These are phyloP conservation scores for Coturnix japonica DNA, from an alignment of 2,113 vertebrate species.

Conservation along the genomic window DNA sequence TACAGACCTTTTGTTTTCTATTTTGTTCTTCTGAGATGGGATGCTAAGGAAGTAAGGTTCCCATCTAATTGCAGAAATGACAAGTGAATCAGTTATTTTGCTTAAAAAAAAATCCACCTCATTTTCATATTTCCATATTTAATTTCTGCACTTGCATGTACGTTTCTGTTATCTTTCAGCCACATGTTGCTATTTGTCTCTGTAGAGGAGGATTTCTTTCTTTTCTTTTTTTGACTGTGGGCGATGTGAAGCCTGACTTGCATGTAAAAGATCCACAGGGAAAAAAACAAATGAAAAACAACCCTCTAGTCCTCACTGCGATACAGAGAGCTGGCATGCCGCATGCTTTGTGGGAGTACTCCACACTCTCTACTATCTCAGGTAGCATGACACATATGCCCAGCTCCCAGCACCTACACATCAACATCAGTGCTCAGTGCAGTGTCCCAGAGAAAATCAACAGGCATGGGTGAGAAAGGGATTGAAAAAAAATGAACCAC, in stretches of 20 bases:
- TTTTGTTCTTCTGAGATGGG: slow-evolving; percentile 64
- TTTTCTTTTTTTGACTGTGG: not conserved
- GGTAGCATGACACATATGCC: not conserved
- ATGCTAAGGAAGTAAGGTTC: slow-evolving; percentile 66
- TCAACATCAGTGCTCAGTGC: fast-evolving
- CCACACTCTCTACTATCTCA: not conserved
- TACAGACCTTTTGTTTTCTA: slow-evolving; percentile 29
- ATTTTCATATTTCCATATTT: slow-evolving; percentile 80
- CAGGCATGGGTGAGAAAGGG: not conserved
- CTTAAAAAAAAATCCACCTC: not conserved
- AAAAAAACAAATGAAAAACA: not conserved
- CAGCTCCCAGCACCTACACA: not conserved
- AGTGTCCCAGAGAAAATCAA: not conserved
- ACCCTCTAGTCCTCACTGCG: not conserved
- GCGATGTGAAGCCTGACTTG: slow-evolving; percentile 43
- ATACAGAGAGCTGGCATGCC: not conserved
- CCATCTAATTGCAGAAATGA: slow-evolving; percentile 66
- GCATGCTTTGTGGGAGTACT: slow-evolving; percentile 5
- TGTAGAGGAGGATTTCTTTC: slow-evolving; percentile 6
- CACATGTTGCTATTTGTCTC: slow-evolving; percentile 67
- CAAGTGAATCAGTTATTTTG: slow-evolving; percentile 59
- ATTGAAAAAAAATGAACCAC: not conserved
- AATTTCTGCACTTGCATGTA: slow-evolving; percentile 63
- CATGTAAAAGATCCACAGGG: slow-evolving; percentile 40
- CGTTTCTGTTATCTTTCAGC: slow-evolving; percentile 58